Conservation (phyloP, 1,140 invertebrate genomes). For the Hylyphantes graminicola region DNA sequence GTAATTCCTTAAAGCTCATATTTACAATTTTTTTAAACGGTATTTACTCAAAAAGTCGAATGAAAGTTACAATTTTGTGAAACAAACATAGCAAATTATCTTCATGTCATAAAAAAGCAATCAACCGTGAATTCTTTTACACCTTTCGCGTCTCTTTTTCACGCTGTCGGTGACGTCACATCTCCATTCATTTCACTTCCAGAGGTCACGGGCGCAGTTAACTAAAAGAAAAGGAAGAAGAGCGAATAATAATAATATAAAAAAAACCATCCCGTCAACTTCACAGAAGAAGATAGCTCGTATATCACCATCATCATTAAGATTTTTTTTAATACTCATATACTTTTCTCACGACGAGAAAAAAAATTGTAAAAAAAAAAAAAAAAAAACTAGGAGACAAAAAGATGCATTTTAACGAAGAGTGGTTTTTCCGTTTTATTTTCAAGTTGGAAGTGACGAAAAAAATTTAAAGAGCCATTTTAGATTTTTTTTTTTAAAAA, state of each 20-base stretch:
- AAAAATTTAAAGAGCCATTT: conserved; percentile 45
- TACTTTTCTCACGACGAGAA: conserved; percentile 14
- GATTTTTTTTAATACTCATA: background rate
- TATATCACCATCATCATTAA: conserved; percentile 55
- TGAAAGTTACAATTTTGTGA: too few relatives aligned
- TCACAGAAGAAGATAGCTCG: conserved; percentile 28
- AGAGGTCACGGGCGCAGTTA: conserved; percentile 28
- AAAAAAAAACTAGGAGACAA: background rate
- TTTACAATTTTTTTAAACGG: too few relatives aligned
- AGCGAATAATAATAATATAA: background rate
- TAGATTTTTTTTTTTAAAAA: conserved; percentile 7
- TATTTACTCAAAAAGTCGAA: too few relatives aligned
- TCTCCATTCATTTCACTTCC: conserved; percentile 33
- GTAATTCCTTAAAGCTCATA: too few relatives aligned
- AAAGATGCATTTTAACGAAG: background rate
- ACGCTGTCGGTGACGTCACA: conserved; percentile 29
- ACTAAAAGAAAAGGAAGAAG: conserved; percentile 5
- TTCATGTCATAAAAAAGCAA: conserved; percentile 32
- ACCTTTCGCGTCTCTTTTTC: conserved; percentile 31
- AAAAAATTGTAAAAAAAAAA: background rate
- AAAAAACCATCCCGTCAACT: conserved; percentile 13
- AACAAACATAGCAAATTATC: background rate
- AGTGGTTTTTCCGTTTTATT: conserved; percentile 30
- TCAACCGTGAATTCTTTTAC: conserved; percentile 13
- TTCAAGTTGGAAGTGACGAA: conserved; percentile 34